phyloP scores from a whole-genome alignment of 1,140 invertebrate species.

The Drosophila insularis region DNA sequence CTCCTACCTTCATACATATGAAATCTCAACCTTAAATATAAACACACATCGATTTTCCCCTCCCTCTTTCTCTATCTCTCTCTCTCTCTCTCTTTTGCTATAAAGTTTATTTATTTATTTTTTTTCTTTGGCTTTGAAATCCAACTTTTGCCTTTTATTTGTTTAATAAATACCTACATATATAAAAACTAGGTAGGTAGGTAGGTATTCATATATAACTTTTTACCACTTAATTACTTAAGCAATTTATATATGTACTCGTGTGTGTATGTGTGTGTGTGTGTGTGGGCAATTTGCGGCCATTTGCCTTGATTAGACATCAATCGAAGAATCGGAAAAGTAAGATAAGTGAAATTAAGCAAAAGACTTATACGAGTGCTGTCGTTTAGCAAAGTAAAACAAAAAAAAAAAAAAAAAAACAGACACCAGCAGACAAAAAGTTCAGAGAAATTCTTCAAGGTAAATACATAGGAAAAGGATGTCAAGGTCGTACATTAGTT shows the following conservation, averaged over 20 bases:
- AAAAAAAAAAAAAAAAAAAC: no score
- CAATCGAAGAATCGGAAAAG: background rate
- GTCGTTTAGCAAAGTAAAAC: no score
- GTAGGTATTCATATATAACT: background rate
- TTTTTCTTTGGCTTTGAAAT: background rate
- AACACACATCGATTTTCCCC: constrained; percentile 46
- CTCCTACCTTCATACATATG: background rate
- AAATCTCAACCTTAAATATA: constrained; percentile 13
- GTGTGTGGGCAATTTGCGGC: constrained; percentile 12
- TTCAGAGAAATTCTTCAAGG: background rate
- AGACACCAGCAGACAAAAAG: background rate
- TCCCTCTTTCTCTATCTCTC: background rate
- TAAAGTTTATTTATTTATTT: constrained; percentile 45
- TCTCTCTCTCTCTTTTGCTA: constrained; percentile 24
- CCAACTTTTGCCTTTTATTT: background rate
- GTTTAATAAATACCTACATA: background rate
- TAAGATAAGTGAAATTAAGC: background rate
- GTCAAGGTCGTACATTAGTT: no score
- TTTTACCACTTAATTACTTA: constrained; percentile 50
- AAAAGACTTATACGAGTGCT: background rate
- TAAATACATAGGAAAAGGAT: no score
- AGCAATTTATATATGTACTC: constrained; percentile 21
- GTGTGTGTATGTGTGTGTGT: background rate
- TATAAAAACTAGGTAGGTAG: background rate
- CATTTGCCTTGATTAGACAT: background rate